Evolutionary conservation across 2,888 invertebrate species (phyloP).

Genomic region (Noctua pronuba): DNA sequence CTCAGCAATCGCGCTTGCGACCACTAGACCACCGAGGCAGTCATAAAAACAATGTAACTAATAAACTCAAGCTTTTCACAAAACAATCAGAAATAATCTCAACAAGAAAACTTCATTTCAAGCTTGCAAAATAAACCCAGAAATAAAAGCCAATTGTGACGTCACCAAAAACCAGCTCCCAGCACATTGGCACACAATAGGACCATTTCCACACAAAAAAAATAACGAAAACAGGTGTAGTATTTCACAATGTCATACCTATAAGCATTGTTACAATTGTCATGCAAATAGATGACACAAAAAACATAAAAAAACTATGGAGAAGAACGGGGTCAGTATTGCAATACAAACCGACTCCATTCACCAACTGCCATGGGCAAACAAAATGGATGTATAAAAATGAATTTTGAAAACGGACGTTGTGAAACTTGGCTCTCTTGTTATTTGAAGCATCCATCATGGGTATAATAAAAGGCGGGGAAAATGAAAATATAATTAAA

Average conservation of each 20-base stretch:
- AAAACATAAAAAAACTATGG: conserved; percentile 24
- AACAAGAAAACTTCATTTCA: neutral
- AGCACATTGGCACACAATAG: conserved; percentile 30
- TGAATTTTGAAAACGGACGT: conserved; percentile 57
- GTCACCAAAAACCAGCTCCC: conserved; percentile 12
- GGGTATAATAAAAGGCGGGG: neutral
- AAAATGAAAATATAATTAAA: conserved; percentile 1
- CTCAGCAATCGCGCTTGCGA: neutral
- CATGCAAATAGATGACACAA: conserved; percentile 49
- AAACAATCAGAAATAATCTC: neutral
- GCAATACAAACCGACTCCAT: conserved; percentile 43
- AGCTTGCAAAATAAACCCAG: conserved; percentile 11
- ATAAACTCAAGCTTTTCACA: neutral
- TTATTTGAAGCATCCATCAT: conserved; percentile 30
- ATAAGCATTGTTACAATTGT: conserved; percentile 59
- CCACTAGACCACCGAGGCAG: neutral
- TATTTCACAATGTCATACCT: conserved; percentile 36
- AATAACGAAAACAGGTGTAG: conserved; percentile 43
- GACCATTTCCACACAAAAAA: conserved; percentile 29
- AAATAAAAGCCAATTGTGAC: conserved; percentile 13
- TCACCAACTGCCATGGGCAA: conserved; percentile 53
- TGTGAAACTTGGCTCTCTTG: conserved; percentile 26
- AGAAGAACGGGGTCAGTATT: conserved; percentile 61
- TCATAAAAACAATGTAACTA: neutral
- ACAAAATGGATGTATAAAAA: conserved; percentile 48